Percentiles rank a stretch among this genome's conserved stretches.
These are phyloP conservation scores for Manis javanica DNA, from an alignment of 2,797 vertebrate genomes.

Conservation along the genomic window DNA sequence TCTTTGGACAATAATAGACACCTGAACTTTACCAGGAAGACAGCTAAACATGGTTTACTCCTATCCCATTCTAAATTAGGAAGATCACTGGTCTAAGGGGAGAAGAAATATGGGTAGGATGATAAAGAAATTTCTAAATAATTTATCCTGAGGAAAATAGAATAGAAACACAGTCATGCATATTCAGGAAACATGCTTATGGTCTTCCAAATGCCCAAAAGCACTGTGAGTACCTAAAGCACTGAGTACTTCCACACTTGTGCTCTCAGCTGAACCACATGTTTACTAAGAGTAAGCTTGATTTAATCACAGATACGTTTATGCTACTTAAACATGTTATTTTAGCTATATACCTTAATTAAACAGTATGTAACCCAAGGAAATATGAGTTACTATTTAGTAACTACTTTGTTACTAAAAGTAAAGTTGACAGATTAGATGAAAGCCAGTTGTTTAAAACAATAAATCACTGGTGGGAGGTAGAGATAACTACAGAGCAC, in stretches of 20 bases:
- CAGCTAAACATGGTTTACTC: background rate
- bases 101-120: background rate
- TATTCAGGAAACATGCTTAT: background rate
- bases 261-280: background rate
- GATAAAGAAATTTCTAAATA: constrained; percentile 33
- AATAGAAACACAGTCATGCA: background rate
- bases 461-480: background rate
- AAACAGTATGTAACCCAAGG: background rate
- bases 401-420: background rate
- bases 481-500: background rate
- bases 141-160: background rate
- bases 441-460: background rate
- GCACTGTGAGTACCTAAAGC: background rate
- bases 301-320: background rate
- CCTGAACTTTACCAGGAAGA: background rate
- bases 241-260: background rate
- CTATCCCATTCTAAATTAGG: background rate
- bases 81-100: background rate
- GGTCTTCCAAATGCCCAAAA: background rate
- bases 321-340: background rate
- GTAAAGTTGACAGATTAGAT: background rate
- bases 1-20: background rate
- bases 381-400: background rate
- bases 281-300: background rate
- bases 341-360: background rate